Evolutionary conservation across 2,888 invertebrate species (phyloP).

Genomic region (Pseudanteris insignis): DNA sequence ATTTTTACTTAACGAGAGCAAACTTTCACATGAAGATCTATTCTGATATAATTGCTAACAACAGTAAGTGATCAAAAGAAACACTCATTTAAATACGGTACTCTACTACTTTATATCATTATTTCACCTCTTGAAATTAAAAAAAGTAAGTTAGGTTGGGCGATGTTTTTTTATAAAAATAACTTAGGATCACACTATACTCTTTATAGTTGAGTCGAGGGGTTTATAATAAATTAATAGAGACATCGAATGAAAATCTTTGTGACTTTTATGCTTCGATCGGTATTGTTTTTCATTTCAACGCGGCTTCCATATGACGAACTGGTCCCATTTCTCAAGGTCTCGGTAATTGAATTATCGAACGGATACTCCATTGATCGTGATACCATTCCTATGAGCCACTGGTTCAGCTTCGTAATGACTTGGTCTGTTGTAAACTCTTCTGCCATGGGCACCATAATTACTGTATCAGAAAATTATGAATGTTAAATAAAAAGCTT

Average conservation of each 20-base stretch:
- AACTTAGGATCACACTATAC: too few species aligned
- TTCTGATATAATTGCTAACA: too few species aligned
- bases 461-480: slow-evolving; percentile 47
- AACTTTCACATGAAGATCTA: too few species aligned
- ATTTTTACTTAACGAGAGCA: too few species aligned
- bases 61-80: too few species aligned
- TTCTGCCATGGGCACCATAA: slow-evolving; percentile 55
- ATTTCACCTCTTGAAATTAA: too few species aligned
- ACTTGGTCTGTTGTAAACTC: slow-evolving; percentile 60
- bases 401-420: slow-evolving; percentile 76
- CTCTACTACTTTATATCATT: too few species aligned
- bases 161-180: too few species aligned
- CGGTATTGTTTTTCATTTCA: slow-evolving; percentile 2
- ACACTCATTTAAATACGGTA: too few species aligned
- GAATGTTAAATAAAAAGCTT: too few species aligned
- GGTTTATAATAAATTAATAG: slow-evolving; percentile 32
- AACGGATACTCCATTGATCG: slow-evolving; percentile 89
- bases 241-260: slow-evolving; percentile 31
- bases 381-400: slow-evolving; percentile 74
- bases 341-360: slow-evolving; percentile 68
- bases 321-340: slow-evolving; percentile 2
- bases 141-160: too few species aligned
- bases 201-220: slow-evolving; percentile 34
- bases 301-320: slow-evolving; percentile 6
- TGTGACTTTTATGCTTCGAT: slow-evolving; percentile 15